These are phyloP conservation scores for Trinectes maculatus DNA, from an alignment of 2,113 vertebrate species.

Conservation along the genomic window DNA sequence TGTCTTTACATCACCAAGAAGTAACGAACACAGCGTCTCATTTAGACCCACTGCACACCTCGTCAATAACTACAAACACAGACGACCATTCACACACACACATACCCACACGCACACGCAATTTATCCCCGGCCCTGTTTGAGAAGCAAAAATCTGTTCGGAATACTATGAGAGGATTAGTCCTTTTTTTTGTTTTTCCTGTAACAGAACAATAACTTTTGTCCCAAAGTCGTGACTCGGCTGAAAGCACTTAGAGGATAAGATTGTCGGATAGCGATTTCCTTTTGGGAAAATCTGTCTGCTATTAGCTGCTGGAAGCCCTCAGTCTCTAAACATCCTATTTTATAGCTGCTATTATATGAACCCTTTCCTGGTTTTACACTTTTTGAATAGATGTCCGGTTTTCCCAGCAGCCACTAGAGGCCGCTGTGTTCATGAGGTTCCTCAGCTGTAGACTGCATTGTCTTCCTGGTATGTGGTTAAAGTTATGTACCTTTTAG, in stretches of 20 bases:
- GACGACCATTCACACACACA: constrained; percentile 32
- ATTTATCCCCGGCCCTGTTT: constrained; percentile 16
- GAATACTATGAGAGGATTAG: constrained; percentile 25
- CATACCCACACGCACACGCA: constrained; percentile 3
- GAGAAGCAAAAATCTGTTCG: constrained; percentile 22
- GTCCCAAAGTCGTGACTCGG: constrained; percentile 31
- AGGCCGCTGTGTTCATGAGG: constrained; percentile 68
- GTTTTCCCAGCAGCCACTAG: constrained; percentile 65
- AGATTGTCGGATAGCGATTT: constrained; percentile 62
- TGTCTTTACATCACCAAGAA: constrained; percentile 57
- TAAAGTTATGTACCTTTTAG: constrained; percentile 17
- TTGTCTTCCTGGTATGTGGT: not conserved
- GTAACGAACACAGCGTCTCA: constrained; percentile 53
- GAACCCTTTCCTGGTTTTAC: constrained; percentile 29
- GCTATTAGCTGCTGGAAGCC: constrained; percentile 56
- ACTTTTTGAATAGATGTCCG: not conserved
- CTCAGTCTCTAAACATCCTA: constrained; percentile 39
- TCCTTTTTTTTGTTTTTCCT: constrained; percentile 29
- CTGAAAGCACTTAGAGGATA: constrained; percentile 48
- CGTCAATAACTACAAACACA: constrained; percentile 71
- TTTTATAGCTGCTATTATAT: constrained; percentile 58
- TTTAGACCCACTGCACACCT: constrained; percentile 68
- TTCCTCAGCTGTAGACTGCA: not conserved
- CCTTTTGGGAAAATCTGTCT: constrained; percentile 59
- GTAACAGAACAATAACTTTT: constrained; percentile 38